Base-by-base conservation (phyloP, 2,113 vertebrate species). In the Eretmochelys imbricata region DNA sequence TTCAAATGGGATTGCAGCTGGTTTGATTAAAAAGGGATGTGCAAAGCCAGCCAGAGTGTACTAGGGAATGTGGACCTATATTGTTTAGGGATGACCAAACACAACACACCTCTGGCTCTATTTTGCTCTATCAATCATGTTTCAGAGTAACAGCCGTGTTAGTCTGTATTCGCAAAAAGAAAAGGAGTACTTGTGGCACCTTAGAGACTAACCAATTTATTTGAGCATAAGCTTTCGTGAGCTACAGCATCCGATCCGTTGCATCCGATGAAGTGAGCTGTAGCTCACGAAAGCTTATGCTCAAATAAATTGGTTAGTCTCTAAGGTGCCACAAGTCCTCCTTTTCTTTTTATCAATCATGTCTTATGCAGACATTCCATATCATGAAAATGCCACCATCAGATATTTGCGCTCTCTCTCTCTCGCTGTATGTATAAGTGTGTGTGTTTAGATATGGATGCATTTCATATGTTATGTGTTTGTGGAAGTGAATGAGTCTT, bases 101-200 rank as follows among this genome's bases (percentile, higher is more conserved):
- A 38, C 35, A 82, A 25, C 81, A 82, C 82, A 93, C 90, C 85
- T 91, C 83, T 91, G 79, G 53, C 31, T 89, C 94, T 89, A 4
- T 3, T 91, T 90, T 84, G 6, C 46, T 80, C 54, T 93, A 27
- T 83, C 50, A 95, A 72, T 89, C 46, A 31, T 25, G 2, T 50
- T 5, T 42, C 42, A 42, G 38, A 42, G 38, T 42, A 42, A 42
- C 38, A 42, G 38, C 38, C 38, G 38, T 42, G 38, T 42, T 42
- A 42, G 38, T 42, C 38, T 42, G 38, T 42, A 42, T 42, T 42
- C 4, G 38, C 38, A 42, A 42, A 42, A 42, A 42, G 38, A 42
- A 42, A 42, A 42, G 38, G 38, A 42, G 38, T 42, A 42, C 38
- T 42, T 42, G 38, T 42, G 38, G 38, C 38, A 42, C 38, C 38